Evolutionary conservation across 1,140 invertebrate species (phyloP).

Genomic region (Drosophila watanabei): DNA sequence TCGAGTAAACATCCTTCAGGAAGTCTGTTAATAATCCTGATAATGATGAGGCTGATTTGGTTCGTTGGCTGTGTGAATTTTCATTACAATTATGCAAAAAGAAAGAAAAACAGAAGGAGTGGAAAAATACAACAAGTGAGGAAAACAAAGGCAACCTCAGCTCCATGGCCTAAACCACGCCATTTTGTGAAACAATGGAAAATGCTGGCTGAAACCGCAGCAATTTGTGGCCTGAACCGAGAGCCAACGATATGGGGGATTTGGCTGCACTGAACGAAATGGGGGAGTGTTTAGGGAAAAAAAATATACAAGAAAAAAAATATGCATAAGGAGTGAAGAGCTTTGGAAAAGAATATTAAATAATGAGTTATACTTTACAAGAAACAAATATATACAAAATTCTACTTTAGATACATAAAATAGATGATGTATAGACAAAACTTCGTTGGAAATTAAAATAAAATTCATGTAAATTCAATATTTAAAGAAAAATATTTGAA

Average conservation of each 20-base stretch:
- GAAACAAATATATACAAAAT: too few relatives aligned
- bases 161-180: slow-evolving; percentile 53
- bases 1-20: neutral
- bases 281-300: too few relatives aligned
- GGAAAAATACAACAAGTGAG: slow-evolving; percentile 65
- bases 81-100: slow-evolving; percentile 77
- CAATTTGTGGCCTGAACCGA: slow-evolving; percentile 68
- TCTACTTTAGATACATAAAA: too few relatives aligned
- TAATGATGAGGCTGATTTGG: slow-evolving; percentile 81
- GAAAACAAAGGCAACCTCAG: slow-evolving; percentile 57
- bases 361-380: too few relatives aligned
- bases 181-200: slow-evolving; percentile 79
- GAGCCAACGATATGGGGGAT: slow-evolving; percentile 33
- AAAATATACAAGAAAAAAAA: too few relatives aligned
- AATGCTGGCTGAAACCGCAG: slow-evolving; percentile 75
- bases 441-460: too few relatives aligned
- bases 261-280: slow-evolving; percentile 4
- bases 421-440: too few relatives aligned
- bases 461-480: too few relatives aligned
- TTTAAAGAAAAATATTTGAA: too few relatives aligned
- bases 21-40: slow-evolving; percentile 77
- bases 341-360: too few relatives aligned
- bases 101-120: slow-evolving; percentile 7
- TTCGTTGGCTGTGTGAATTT: slow-evolving; percentile 65
- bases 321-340: too few relatives aligned